Conservation (phyloP, 2,888 invertebrate species). For the Neocrepidodera transversa region DNA sequence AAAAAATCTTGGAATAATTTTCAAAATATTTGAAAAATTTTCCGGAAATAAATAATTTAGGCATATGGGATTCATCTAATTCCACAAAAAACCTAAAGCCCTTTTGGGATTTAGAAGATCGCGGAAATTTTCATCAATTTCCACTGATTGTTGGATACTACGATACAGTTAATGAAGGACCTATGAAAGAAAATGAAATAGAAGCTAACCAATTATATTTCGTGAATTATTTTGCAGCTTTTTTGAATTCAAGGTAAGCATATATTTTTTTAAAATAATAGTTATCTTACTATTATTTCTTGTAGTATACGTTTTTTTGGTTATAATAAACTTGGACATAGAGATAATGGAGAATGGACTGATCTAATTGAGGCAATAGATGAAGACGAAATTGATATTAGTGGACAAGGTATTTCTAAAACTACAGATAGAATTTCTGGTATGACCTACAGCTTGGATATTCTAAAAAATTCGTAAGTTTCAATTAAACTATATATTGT, state of each 20-base stretch:
- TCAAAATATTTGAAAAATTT: too few relatives aligned
- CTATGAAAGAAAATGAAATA: conserved; percentile 34
- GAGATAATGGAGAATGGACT: conserved; percentile 64
- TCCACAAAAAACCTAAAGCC: conserved; percentile 31
- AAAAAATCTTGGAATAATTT: too few relatives aligned
- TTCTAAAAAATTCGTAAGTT: conserved; percentile 68
- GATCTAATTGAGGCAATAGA: conserved; percentile 68
- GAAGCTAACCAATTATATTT: conserved; percentile 21
- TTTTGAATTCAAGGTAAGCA: conserved; percentile 2
- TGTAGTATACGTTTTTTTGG: conserved; percentile 34
- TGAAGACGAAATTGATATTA: conserved; percentile 66
- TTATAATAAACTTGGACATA: conserved; percentile 55
- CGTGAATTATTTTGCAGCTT: neutral
- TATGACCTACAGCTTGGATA: conserved; percentile 69
- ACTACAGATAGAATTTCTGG: conserved; percentile 63
- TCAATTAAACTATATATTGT: too few relatives aligned
- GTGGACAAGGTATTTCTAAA: conserved; percentile 67
- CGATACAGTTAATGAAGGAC: conserved; percentile 23
- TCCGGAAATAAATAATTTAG: too few relatives aligned
- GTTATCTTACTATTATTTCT: neutral
- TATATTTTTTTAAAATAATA: too few relatives aligned
- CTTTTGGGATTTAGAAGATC: conserved; percentile 39
- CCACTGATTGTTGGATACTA: conserved; percentile 43
- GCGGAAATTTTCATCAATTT: conserved; percentile 40
- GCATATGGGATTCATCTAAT: conserved; percentile 38